These are phyloP conservation scores for Schizotus pectinicornis DNA, from an alignment of 2,888 invertebrate species.

Conservation along the genomic window DNA sequence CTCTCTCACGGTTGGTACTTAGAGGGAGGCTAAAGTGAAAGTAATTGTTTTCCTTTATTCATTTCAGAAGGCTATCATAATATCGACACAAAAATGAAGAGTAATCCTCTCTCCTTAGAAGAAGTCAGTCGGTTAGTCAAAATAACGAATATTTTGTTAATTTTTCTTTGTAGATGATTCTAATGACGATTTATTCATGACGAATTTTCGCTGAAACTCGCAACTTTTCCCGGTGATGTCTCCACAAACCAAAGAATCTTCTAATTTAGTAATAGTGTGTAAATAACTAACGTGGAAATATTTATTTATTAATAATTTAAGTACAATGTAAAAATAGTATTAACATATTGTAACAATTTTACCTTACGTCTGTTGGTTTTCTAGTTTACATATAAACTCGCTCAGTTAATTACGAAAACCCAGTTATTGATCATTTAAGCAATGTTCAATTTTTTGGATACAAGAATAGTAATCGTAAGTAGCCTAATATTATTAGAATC, in stretches of 20 bases:
- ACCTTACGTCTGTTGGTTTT: too few relatives aligned
- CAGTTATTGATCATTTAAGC: too few relatives aligned
- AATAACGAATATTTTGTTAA: constrained; percentile 12
- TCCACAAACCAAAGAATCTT: constrained; percentile 39
- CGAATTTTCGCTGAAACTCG: neutral
- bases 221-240: constrained; percentile 13
- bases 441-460: too few relatives aligned
- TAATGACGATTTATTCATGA: constrained; percentile 68
- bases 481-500: too few relatives aligned
- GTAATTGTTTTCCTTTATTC: too few relatives aligned
- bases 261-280: constrained; percentile 13
- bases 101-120: constrained; percentile 73
- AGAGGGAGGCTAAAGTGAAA: too few relatives aligned
- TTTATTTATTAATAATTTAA: constrained; percentile 28
- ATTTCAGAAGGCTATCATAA: constrained; percentile 72
- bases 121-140: constrained; percentile 61
- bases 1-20: constrained; percentile 68
- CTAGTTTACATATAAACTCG: too few relatives aligned
- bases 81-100: constrained; percentile 73
- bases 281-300: constrained; percentile 17
- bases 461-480: too few relatives aligned
- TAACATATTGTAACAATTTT: neutral
- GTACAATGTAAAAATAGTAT: constrained; percentile 6
- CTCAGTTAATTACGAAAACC: too few relatives aligned
- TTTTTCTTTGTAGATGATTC: constrained; percentile 61